These are phyloP conservation scores for Galendromus occidentalis DNA, from an alignment of 1,140 invertebrate genomes.

Conservation along the genomic window DNA sequence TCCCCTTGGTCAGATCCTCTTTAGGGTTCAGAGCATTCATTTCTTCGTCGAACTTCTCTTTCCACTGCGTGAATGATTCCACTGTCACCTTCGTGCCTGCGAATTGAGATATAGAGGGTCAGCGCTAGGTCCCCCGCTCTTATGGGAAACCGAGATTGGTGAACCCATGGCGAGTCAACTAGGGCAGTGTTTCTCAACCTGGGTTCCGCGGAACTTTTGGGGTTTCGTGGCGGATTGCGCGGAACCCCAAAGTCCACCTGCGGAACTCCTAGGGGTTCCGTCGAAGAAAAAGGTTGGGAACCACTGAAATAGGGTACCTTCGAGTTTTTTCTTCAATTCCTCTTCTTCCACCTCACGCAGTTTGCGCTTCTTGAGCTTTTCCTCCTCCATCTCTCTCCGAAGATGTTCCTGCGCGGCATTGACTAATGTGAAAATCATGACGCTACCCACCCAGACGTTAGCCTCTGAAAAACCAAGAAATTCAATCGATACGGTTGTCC, in stretches of 20 bases:
- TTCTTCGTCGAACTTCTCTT: not conserved
- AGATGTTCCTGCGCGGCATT: not conserved
- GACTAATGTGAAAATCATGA: slow-evolving; percentile 1
- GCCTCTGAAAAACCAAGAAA: not conserved
- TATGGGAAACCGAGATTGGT: too few species aligned
- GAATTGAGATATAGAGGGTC: too few species aligned
- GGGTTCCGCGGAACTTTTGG: too few species aligned
- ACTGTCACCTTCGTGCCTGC: slow-evolving; percentile 5
- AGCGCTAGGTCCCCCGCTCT: too few species aligned
- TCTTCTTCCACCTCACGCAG: not conserved
- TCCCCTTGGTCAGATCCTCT: not conserved
- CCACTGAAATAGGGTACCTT: too few species aligned
- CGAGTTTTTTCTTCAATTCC: slow-evolving; percentile 3
- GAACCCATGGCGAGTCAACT: too few species aligned
- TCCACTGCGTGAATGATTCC: slow-evolving; percentile 1
- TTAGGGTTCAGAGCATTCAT: not conserved
- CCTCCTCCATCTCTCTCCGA: not conserved
- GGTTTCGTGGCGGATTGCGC: too few species aligned
- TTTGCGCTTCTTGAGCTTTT: not conserved
- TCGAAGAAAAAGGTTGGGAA: too few species aligned
- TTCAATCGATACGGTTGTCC: too few species aligned
- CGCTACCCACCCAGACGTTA: not conserved
- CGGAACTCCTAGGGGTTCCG: too few species aligned
- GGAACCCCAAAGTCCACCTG: too few species aligned
- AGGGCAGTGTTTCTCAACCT: too few species aligned